Evolutionary conservation across 1,140 invertebrate genomes (phyloP), one percentile per base, ranked within the genome.

Genomic region (Zaprionus capensis): DNA sequence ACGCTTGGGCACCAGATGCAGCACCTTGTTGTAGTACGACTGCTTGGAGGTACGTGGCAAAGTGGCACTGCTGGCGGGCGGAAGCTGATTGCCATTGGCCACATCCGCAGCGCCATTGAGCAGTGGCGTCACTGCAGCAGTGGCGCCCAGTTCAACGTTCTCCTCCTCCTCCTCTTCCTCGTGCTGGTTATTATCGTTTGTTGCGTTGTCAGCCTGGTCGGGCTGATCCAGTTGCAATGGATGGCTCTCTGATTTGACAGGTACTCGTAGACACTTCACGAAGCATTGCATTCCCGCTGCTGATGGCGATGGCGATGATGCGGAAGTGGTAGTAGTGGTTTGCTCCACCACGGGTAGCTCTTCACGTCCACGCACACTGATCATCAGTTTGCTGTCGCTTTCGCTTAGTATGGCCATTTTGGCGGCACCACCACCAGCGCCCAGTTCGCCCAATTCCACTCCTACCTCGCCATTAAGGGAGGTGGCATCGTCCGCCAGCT

Each of bases 281-380:
- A 90, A 91, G 61, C 44, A 71, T 22, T 59, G 68, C 58, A 69
- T 34, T 34, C 9, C 55, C 49, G 55, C 20, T 20, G 69, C 41
- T n/a, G 62, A 58, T 36, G 62, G 46, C 7, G 68, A 34, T 11
- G 65, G 20, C 15, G 64, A 57, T 22, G 64, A 66, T 22, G 53
- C 3, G 53, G 53, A 53, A 12, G 75, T 22, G 5, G 70, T 44
- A 1, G 69, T 49, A 0, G 28, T 62, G 2, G 67, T 41, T 22
- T 92, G 72, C 41, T 92, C 91, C 63, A 90, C 87, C 72, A 93
- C 94, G 1, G 95, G 95, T 66, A 96, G 91, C 88, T 96, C 96
- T 86, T 96, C 96, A 72, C 95, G 95, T 20, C 95, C 96, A 67
- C 95, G 94, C 0, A 96, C 95, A 12, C 93, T 94, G 9, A 94